These are phyloP conservation scores for Petrocephalus zakoni DNA, from an alignment of 2,113 vertebrate species.

Conservation along the genomic window DNA sequence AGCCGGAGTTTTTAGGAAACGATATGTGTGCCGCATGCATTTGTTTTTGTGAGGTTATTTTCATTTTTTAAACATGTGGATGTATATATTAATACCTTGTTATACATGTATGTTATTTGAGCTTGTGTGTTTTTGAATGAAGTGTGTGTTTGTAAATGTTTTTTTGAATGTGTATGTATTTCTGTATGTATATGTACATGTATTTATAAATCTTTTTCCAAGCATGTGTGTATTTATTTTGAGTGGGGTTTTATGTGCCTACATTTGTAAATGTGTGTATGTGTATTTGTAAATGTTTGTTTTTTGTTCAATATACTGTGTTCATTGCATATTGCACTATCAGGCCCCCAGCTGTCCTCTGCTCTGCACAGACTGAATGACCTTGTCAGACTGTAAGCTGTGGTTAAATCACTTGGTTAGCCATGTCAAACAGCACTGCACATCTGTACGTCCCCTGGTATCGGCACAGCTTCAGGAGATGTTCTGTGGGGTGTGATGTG, in stretches of 20 bases:
- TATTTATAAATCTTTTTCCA: background rate
- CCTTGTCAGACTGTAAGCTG: background rate
- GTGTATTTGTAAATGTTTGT: background rate
- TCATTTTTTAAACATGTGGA: conserved; percentile 23
- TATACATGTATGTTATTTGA: conserved; percentile 3
- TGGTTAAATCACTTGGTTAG: background rate
- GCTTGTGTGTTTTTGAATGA: background rate
- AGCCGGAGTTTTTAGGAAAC: conserved; percentile 40
- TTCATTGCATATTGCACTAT: background rate
- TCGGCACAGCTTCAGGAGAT: background rate
- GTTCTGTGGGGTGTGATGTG: background rate
- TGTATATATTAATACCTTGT: background rate
- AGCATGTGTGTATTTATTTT: background rate
- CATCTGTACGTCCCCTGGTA: background rate
- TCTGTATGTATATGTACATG: too few relatives aligned
- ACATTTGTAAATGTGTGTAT: background rate
- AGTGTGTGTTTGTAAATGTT: background rate
- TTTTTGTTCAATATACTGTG: background rate
- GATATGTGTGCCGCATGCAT: background rate
- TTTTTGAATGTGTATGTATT: background rate
- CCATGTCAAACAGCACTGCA: background rate
- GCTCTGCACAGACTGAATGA: background rate
- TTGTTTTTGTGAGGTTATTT: background rate
- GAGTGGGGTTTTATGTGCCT: background rate
- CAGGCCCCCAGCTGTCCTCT: background rate